Evolutionary conservation across 1,140 invertebrate genomes (phyloP).

Genomic region (Aphelenchoides avenae): DNA sequence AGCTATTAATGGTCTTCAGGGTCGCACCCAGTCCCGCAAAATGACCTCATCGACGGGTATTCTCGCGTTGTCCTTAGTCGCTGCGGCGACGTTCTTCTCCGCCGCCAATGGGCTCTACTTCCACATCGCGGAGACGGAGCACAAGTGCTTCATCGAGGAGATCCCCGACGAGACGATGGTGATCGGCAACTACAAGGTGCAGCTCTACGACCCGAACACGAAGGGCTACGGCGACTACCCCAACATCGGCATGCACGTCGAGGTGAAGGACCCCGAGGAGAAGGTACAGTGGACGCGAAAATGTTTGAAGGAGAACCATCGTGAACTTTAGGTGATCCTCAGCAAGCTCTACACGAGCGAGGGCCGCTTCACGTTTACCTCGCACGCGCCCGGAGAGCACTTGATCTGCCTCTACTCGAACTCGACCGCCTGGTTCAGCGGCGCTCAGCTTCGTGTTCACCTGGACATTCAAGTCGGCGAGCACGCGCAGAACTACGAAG

Average conservation of each 20-base stretch:
- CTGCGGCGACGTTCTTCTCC: too few species aligned
- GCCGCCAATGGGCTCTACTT: conserved; percentile 76
- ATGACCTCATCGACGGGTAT: too few species aligned
- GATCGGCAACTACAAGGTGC: conserved; percentile 94
- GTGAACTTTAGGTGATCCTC: conserved; percentile 44
- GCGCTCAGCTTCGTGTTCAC: conserved; percentile 87
- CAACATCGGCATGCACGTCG: conserved; percentile 97
- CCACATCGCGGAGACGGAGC: conserved; percentile 94
- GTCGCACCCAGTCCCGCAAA: too few species aligned
- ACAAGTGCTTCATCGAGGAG: conserved; percentile 99
- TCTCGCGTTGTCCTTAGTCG: too few species aligned
- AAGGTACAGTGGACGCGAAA: too few species aligned
- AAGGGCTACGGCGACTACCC: conserved; percentile 63
- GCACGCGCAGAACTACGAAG: conserved; percentile 94
- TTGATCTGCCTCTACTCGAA: conserved; percentile 97
- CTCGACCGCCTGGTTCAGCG: conserved; percentile 88
- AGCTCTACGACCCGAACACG: conserved; percentile 83
- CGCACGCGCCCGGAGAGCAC: conserved; percentile 91
- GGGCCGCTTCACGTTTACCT: conserved; percentile 92
- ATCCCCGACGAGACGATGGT: conserved; percentile 98
- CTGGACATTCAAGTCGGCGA: conserved; percentile 98
- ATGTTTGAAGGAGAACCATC: too few species aligned
- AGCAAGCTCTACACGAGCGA: conserved; percentile 80
- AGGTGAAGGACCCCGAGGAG: conserved; percentile 91
- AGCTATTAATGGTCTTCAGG: too few species aligned